Evolutionary conservation across 2,113 vertebrate species (phyloP).

Genomic region (Nicator chloris): DNA sequence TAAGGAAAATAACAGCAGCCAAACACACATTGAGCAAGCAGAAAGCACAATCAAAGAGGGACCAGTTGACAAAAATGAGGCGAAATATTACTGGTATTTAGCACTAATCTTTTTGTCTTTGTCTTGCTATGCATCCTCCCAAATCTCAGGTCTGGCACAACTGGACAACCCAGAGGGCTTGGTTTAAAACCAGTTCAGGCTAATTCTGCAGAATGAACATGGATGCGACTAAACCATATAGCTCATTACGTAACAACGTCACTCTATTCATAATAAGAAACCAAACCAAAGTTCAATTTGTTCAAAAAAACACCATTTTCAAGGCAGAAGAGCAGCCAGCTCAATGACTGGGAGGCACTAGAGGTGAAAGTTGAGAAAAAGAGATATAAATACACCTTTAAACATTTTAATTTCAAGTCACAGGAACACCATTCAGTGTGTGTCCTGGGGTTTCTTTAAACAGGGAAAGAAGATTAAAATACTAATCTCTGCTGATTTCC

Average conservation of each 20-base stretch:
- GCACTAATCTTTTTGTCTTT: not conserved
- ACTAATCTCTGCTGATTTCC: constrained; percentile 2
- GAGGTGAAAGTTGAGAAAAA: not conserved
- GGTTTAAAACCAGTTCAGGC: not conserved
- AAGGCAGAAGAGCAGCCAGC: not conserved
- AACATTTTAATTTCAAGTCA: not conserved
- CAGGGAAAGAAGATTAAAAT: constrained; percentile 46
- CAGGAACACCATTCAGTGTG: not conserved
- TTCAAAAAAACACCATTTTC: not conserved
- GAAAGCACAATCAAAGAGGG: not conserved
- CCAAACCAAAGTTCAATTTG: not conserved
- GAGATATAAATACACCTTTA: not conserved
- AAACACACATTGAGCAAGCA: accelerated
- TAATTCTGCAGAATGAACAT: not conserved
- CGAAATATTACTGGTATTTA: not conserved
- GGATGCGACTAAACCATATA: not conserved
- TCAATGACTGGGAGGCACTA: not conserved
- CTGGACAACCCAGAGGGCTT: not conserved
- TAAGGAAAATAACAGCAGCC: not conserved
- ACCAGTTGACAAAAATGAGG: not conserved
- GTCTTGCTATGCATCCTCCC: not conserved
- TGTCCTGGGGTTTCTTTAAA: constrained; percentile 29
- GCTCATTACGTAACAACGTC: not conserved
- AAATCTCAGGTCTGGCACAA: not conserved
- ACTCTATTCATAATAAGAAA: not conserved